phyloP scores from a whole-genome alignment of 1,140 invertebrate genomes.

The Meloidogyne hapla region DNA sequence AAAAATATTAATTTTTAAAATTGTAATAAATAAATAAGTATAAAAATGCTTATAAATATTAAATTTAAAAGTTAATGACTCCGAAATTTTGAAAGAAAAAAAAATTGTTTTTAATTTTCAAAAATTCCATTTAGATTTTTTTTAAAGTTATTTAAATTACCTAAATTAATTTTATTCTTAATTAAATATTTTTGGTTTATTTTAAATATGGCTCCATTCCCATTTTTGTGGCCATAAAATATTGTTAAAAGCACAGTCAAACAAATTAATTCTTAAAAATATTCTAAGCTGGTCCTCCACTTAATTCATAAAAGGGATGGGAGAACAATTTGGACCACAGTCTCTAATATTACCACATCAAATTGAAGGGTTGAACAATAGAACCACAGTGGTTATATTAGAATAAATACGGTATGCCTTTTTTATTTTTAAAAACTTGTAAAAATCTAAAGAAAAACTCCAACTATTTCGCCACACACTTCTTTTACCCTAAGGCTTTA shows the following conservation, averaged over 20 bases:
- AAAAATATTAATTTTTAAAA: constrained; percentile 5
- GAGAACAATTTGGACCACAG: no score
- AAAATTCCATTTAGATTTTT: background rate
- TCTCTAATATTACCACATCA: no score
- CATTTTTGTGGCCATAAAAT: no score
- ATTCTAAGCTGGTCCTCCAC: no score
- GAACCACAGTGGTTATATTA: no score
- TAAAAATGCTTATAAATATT: background rate
- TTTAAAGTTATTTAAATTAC: background rate
- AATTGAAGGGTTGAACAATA: no score
- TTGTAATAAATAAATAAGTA: background rate
- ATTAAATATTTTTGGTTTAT: no score
- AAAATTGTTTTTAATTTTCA: background rate
- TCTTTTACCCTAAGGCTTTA: constrained; percentile 5
- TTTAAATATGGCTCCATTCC: no score
- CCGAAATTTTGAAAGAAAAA: background rate
- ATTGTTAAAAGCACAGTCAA: no score
- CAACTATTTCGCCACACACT: background rate
- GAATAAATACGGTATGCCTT: no score
- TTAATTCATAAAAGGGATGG: no score
- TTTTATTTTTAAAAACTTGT: background rate
- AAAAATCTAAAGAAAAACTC: background rate
- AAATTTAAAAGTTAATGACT: constrained; percentile 1
- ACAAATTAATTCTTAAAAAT: no score
- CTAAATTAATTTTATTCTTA: background rate